Percentiles rank a stretch among this genome's conserved stretches.
Conservation (phyloP, 2,797 vertebrate species). For the Monodelphis domestica region DNA sequence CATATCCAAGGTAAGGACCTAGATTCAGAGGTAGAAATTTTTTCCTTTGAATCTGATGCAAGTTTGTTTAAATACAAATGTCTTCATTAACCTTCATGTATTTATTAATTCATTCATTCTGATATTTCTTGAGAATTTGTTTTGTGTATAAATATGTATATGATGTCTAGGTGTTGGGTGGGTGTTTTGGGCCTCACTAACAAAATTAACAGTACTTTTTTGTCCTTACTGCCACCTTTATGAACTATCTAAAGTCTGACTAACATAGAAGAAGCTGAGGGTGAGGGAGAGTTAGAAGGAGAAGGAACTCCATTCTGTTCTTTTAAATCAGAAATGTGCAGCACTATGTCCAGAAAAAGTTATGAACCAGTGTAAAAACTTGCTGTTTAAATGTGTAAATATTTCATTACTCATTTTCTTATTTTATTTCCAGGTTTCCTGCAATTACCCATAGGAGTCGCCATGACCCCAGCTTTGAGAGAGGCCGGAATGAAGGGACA, state of each 20-base stretch:
- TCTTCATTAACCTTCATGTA: conserved; percentile 28
- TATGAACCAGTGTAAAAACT: conserved; percentile 14
- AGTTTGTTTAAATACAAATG: conserved; percentile 14
- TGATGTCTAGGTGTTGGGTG: conserved; percentile 18
- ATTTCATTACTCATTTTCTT: conserved; percentile 73
- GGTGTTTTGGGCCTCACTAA: conserved; percentile 30
- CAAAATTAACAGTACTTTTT: conserved; percentile 11
- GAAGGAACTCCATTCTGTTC: conserved; percentile 27
- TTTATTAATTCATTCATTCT: background rate
- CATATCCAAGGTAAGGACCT: conserved; percentile 44
- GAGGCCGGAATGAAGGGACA: conserved; percentile 89
- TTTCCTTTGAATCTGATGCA: conserved; percentile 32
- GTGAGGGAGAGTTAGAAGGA: conserved; percentile 5
- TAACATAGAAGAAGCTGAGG: conserved; percentile 31
- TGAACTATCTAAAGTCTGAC: background rate
- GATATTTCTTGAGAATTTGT: background rate
- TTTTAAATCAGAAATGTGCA: conserved; percentile 61
- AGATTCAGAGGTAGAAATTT: conserved; percentile 12
- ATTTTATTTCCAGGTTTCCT: conserved; percentile 85
- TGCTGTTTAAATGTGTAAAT: conserved; percentile 38
- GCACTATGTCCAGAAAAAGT: conserved; percentile 40
- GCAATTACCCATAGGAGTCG: conserved; percentile 83
- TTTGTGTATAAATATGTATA: background rate
- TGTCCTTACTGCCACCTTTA: conserved; percentile 32
- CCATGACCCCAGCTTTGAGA: conserved; percentile 93